Evolutionary conservation across 2,888 invertebrate genomes (phyloP).

Genomic region (Helicoverpa assulta): DNA sequence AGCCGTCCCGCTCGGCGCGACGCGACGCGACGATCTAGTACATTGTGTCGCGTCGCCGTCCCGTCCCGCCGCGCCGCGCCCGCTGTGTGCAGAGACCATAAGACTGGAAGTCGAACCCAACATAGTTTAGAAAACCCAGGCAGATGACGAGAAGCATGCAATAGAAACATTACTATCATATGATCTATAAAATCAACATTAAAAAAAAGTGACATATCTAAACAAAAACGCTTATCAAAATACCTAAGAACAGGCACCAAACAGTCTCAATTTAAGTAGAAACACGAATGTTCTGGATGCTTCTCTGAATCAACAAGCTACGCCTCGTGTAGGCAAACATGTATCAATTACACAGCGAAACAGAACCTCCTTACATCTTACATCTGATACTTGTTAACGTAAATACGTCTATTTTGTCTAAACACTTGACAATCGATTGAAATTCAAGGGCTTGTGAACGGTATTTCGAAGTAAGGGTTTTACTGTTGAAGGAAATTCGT

Average conservation of each 20-base stretch:
- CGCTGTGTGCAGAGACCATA: too few relatives aligned
- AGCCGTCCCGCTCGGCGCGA: too few relatives aligned
- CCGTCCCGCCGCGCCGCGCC: too few relatives aligned
- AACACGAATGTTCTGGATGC: constrained; percentile 33
- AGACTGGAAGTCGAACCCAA: too few relatives aligned
- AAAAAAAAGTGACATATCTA: background rate
- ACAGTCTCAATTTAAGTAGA: constrained; percentile 33
- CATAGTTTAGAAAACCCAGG: too few relatives aligned
- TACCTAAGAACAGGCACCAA: constrained; percentile 30
- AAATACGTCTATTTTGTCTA: constrained; percentile 31
- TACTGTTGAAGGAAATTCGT: too few relatives aligned
- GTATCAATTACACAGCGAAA: constrained; percentile 54
- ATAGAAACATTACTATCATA: too few relatives aligned
- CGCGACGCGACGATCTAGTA: too few relatives aligned
- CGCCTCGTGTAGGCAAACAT: constrained; percentile 26
- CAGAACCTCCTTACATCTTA: constrained; percentile 29
- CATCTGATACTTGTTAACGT: constrained; percentile 29
- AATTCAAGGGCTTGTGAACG: background rate
- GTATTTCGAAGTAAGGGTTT: too few relatives aligned
- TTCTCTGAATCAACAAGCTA: constrained; percentile 35
- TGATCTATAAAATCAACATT: too few relatives aligned
- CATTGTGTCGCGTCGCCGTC: too few relatives aligned
- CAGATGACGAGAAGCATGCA: too few relatives aligned
- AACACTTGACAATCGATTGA: background rate
- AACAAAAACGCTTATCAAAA: background rate